Evolutionary conservation across 2,797 vertebrate genomes (phyloP).

Genomic region (Cyclura pinguis): DNA sequence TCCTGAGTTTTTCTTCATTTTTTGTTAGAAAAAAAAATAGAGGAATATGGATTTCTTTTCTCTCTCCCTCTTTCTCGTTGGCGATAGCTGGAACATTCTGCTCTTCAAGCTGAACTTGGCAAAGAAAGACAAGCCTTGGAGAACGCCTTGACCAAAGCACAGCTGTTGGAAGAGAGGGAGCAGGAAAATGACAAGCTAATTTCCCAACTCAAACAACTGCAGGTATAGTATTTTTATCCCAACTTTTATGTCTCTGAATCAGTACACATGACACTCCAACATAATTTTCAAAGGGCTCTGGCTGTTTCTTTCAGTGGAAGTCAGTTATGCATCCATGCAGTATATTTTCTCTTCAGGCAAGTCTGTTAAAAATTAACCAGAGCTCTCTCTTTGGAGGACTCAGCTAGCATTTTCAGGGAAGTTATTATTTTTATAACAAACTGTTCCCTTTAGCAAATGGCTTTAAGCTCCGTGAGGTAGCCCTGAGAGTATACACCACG

Average conservation of each 20-base stretch:
- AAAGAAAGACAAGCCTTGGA: constrained; percentile 83
- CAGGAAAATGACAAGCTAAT: constrained; percentile 79
- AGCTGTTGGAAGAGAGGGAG: constrained; percentile 80
- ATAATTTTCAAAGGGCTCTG: not conserved
- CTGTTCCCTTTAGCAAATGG: not conserved
- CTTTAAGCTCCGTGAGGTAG: not conserved
- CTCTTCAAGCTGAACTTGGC: constrained; percentile 82
- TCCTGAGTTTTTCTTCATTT: not conserved
- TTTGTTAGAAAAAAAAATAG: not conserved
- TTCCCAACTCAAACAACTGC: constrained; percentile 78
- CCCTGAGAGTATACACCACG: too few relatives aligned
- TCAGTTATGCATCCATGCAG: not conserved
- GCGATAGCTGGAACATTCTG: constrained; percentile 81
- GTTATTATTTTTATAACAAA: not conserved
- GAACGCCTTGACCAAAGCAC: constrained; percentile 78
- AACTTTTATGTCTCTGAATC: not conserved
- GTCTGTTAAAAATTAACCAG: constrained; percentile 11
- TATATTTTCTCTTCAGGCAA: not conserved
- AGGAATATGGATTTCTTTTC: not conserved
- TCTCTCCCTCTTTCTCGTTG: not conserved
- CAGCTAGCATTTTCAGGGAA: too few relatives aligned
- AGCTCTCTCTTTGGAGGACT: too few relatives aligned
- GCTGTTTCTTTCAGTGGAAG: not conserved
- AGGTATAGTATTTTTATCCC: constrained; percentile 75
- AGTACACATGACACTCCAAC: not conserved